Percentiles rank a stretch among this genome's conserved stretches.
These are phyloP conservation scores for Sycobia sp. DNA, from an alignment of 1,140 invertebrate species.

Conservation along the genomic window DNA sequence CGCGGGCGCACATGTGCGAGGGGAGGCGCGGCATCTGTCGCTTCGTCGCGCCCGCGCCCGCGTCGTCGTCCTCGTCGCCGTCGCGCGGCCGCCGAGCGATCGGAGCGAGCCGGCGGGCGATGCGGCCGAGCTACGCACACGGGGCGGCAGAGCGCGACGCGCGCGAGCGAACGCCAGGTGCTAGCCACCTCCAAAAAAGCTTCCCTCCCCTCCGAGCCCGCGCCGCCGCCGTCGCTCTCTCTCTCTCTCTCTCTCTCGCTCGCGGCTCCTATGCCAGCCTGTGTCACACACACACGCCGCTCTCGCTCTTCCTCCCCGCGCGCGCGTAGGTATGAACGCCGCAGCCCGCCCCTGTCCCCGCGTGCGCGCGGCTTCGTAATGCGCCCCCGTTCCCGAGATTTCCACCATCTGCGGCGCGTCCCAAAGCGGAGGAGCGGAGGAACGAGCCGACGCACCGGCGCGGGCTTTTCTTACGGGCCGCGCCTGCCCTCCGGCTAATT, in stretches of 20 bases:
- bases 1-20: slow-evolving; percentile 50
- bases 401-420: slow-evolving; percentile 57
- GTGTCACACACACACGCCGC: too few relatives aligned
- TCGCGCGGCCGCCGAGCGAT: too few relatives aligned
- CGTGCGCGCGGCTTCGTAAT: slow-evolving; percentile 1
- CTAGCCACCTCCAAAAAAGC: slow-evolving; percentile 53
- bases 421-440: too few relatives aligned
- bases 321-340: too few relatives aligned
- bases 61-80: slow-evolving; percentile 34
- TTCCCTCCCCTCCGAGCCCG: background rate
- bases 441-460: slow-evolving; percentile 4
- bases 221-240: background rate
- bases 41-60: slow-evolving; percentile 42
- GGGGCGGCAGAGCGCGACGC: too few relatives aligned
- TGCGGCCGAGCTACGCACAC: too few relatives aligned
- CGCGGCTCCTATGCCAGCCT: too few relatives aligned
- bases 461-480: background rate
- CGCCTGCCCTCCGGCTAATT: slow-evolving; percentile 5
- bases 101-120: too few relatives aligned
- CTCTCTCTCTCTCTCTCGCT: too few relatives aligned
- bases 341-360: too few relatives aligned
- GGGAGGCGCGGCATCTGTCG: slow-evolving; percentile 51
- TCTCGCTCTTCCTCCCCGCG: slow-evolving; percentile 48
- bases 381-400: slow-evolving; percentile 55
- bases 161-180: slow-evolving; percentile 53